Evolutionary conservation across 2,888 invertebrate species (phyloP).

Genomic region (Drosophila tripunctata): DNA sequence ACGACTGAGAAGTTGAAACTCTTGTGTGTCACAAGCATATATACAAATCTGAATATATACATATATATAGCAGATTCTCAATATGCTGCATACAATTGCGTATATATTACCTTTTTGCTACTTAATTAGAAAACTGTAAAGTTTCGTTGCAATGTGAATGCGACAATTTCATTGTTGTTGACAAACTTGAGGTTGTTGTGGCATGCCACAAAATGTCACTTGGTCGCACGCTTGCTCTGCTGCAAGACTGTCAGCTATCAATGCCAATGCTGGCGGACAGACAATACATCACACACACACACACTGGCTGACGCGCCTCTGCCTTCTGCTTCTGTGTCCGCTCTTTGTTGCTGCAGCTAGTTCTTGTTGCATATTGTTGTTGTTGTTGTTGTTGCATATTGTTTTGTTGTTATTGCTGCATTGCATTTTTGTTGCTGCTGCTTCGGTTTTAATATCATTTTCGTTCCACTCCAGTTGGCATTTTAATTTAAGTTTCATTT

Average conservation of each 20-base stretch:
- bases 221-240: constrained; percentile 13
- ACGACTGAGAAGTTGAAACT: constrained; percentile 39
- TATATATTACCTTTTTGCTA: constrained; percentile 57
- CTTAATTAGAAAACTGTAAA: constrained; percentile 68
- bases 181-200: constrained; percentile 67
- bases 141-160: constrained; percentile 39
- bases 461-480: constrained; percentile 83
- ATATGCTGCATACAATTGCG: constrained; percentile 1
- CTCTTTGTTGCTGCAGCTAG: neutral
- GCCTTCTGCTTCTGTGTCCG: neutral
- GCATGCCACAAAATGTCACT: constrained; percentile 56
- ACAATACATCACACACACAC: constrained; percentile 5
- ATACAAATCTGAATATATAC: neutral
- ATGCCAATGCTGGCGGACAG: constrained; percentile 60
- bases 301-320: constrained; percentile 29
- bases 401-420: constrained; percentile 31
- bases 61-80: constrained; percentile 7
- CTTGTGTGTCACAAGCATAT: constrained; percentile 17
- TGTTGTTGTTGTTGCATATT: constrained; percentile 12
- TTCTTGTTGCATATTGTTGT: constrained; percentile 20
- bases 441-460: constrained; percentile 81
- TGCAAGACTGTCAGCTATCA: constrained; percentile 65
- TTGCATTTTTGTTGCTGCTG: constrained; percentile 30
- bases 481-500: constrained; percentile 83
- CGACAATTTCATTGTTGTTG: constrained; percentile 69